These are phyloP conservation scores for Caenorhabditis zanzibari DNA, from an alignment of 2,888 invertebrate species.

Conservation along the genomic window DNA sequence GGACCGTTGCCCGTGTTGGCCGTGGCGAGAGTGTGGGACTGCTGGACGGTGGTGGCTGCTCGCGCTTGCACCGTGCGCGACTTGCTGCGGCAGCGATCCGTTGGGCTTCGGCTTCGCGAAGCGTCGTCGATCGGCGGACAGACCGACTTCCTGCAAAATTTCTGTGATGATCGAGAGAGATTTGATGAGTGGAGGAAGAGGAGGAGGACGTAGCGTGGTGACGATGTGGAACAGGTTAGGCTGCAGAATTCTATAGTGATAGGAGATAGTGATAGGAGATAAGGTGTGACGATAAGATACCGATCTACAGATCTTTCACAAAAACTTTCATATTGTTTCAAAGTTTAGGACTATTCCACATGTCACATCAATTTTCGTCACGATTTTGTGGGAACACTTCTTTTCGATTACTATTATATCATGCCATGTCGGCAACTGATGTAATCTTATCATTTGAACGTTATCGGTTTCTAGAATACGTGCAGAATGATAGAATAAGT, in stretches of 20 bases:
- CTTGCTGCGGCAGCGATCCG: slow-evolving; percentile 36
- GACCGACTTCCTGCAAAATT: slow-evolving; percentile 64
- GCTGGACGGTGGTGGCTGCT: too few species aligned
- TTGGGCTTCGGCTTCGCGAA: slow-evolving; percentile 62
- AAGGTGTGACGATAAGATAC: background rate
- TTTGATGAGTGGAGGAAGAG: background rate
- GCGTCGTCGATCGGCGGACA: slow-evolving; percentile 63
- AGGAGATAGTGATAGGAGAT: background rate
- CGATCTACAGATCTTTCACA: background rate
- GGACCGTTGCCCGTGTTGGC: slow-evolving; percentile 51
- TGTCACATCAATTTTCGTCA: too few species aligned
- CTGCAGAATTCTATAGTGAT: slow-evolving; percentile 18
- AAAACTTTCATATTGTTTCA: too few species aligned
- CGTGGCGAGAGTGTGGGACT: slow-evolving; percentile 37
- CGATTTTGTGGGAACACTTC: slow-evolving; percentile 7
- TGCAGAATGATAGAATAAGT: slow-evolving; percentile 32
- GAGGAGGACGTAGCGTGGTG: slow-evolving; percentile 3
- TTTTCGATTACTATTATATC: too few species aligned
- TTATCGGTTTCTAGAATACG: slow-evolving; percentile 25
- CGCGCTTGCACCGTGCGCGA: slow-evolving; percentile 25
- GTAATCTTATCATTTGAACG: slow-evolving; percentile 15
- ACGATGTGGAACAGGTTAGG: background rate
- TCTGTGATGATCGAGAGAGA: background rate
- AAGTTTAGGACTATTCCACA: background rate
- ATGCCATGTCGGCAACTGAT: slow-evolving; percentile 31